A percentile compares a stretch with the other conserved stretches of the same genome.
Conservation (phyloP, 2,888 invertebrate species). For the Phengaris arion region DNA sequence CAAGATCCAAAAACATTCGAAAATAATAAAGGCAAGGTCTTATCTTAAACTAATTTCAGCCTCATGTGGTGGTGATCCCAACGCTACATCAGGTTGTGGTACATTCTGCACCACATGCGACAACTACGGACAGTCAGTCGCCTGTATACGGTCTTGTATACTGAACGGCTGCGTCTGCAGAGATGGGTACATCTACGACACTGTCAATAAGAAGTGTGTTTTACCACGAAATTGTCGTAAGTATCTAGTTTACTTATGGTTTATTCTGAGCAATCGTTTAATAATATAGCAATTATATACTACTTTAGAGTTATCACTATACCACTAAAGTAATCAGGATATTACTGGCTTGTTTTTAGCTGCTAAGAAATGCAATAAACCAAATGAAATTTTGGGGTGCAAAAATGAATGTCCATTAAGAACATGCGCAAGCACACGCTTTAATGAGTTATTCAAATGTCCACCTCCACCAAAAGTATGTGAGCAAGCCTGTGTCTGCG, state of each 20-base stretch:
- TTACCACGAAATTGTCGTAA: conserved; percentile 41
- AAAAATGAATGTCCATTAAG: conserved; percentile 35
- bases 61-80: conserved; percentile 41
- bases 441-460: conserved; percentile 35
- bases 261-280: background rate
- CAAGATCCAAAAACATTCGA: too few relatives aligned
- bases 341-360: background rate
- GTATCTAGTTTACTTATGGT: conserved; percentile 27
- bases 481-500: conserved; percentile 45
- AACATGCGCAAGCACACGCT: conserved; percentile 43
- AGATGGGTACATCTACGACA: conserved; percentile 39
- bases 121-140: conserved; percentile 36
- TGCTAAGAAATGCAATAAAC: conserved; percentile 31
- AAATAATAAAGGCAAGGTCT: background rate
- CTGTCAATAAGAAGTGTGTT: conserved; percentile 41
- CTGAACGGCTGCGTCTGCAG: conserved; percentile 44
- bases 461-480: conserved; percentile 35
- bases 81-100: conserved; percentile 42
- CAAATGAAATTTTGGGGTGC: conserved; percentile 35
- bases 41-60: conserved; percentile 31
- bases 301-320: too few relatives aligned
- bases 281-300: too few relatives aligned
- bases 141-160: conserved; percentile 22
- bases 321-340: too few relatives aligned
- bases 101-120: conserved; percentile 42